These are phyloP conservation scores for Nesometra sesokonis DNA, from an alignment of 35 echinoderm and acorn worm genomes.

Conservation along the genomic window DNA sequence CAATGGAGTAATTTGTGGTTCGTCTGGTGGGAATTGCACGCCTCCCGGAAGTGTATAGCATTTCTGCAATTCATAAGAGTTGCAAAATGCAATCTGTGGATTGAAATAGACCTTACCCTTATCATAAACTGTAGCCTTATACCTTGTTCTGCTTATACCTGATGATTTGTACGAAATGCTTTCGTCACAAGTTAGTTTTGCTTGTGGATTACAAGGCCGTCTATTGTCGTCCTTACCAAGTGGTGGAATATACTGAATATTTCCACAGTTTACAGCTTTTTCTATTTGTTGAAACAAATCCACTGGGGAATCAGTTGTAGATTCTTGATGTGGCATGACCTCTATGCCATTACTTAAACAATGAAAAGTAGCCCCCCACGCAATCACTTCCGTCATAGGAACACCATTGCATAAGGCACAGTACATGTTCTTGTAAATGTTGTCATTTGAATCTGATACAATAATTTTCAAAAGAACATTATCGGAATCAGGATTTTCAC, in stretches of 20 bases:
- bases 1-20: background rate
- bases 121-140: background rate
- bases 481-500: background rate
- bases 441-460: background rate
- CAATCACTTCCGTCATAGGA: background rate
- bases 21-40: background rate
- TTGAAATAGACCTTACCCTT: background rate
- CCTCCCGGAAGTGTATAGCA: too few relatives aligned
- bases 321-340: background rate
- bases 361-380: background rate
- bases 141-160: background rate
- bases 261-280: background rate
- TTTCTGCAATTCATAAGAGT: background rate
- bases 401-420: background rate
- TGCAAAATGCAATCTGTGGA: background rate
- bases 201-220: background rate
- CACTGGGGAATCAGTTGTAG: too few relatives aligned
- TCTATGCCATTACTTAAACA: background rate
- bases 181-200: background rate
- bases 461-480: background rate
- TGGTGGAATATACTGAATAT: background rate
- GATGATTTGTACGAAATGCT: background rate
- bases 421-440: background rate
- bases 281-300: background rate
- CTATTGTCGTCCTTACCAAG: background rate